These are phyloP conservation scores for Lasiurus borealis DNA, from an alignment of 2,113 vertebrate species.

Conservation along the genomic window DNA sequence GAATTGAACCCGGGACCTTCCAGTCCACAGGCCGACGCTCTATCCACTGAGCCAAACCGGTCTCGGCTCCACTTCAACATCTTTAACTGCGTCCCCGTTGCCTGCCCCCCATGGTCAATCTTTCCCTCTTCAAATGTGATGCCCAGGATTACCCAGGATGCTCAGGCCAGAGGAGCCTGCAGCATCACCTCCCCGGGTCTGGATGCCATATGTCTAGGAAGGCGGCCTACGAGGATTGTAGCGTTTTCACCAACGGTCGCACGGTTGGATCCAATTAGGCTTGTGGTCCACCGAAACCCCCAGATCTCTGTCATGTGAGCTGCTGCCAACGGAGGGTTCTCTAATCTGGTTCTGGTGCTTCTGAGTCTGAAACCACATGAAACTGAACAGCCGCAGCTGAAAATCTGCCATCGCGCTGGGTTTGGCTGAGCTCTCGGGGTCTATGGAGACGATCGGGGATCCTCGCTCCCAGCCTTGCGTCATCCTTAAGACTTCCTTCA, in stretches of 20 bases:
- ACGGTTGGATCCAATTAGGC: slow-evolving; percentile 76
- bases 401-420: slow-evolving; percentile 72
- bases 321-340: slow-evolving; percentile 67
- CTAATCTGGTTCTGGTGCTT: slow-evolving; percentile 73
- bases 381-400: slow-evolving; percentile 59
- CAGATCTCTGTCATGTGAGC: slow-evolving; percentile 76
- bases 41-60: too few relatives aligned
- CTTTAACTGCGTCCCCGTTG: rapidly evolving
- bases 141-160: background rate
- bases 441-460: background rate
- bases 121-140: background rate
- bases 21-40: too few relatives aligned
- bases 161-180: background rate
- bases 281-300: slow-evolving; percentile 71
- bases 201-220: slow-evolving; percentile 59
- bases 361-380: slow-evolving; percentile 80
- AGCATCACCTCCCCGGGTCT: slow-evolving; percentile 53
- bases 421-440: slow-evolving; percentile 50
- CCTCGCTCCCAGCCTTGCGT: background rate
- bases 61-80: rapidly evolving
- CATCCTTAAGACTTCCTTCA: background rate
- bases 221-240: slow-evolving; percentile 1
- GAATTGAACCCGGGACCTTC: too few relatives aligned
- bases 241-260: slow-evolving; percentile 65
- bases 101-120: rapidly evolving